phyloP scores from a whole-genome alignment of 2,797 vertebrate genomes.

The Lutjanus argentimaculatus region DNA sequence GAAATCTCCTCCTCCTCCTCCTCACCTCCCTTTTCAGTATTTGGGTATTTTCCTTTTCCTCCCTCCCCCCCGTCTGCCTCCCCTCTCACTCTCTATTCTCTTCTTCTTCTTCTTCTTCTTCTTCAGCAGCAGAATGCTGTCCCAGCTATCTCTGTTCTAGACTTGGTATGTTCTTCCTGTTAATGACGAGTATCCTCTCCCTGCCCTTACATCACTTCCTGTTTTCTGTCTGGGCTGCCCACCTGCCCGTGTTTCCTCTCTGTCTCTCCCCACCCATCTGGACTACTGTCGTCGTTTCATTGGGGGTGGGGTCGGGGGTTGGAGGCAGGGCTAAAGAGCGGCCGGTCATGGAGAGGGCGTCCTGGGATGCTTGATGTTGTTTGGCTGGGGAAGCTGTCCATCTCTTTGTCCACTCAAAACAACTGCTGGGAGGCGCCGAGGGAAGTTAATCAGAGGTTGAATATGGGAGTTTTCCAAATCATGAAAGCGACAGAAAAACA shows the following conservation, averaged over 20 bases:
- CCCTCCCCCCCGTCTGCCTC: constrained; percentile 58
- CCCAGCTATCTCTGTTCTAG: constrained; percentile 99
- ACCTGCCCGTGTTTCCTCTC: constrained; percentile 80
- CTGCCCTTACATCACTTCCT: constrained; percentile 78
- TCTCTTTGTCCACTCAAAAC: constrained; percentile 79
- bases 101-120: constrained; percentile 65
- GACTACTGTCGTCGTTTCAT: constrained; percentile 65
- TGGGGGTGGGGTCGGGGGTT: constrained; percentile 25
- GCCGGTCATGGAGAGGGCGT: constrained; percentile 53
- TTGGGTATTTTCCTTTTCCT: constrained; percentile 58
- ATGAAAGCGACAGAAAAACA: constrained; percentile 1
- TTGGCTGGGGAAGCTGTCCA: constrained; percentile 63
- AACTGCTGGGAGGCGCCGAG: constrained; percentile 45
- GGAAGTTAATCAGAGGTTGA: constrained; percentile 1
- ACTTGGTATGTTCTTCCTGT: constrained; percentile 98
- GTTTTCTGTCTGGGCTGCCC: constrained; percentile 80
- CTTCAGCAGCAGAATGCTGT: constrained; percentile 99
- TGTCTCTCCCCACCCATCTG: constrained; percentile 66
- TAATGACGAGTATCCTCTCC: constrained; percentile 83
- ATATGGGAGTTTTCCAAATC: constrained; percentile 1
- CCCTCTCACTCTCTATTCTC: constrained; percentile 72
- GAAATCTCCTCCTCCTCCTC: constrained; percentile 62
- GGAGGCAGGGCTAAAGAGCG: constrained; percentile 42
- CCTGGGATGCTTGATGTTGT: constrained; percentile 65
- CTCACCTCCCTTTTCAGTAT: constrained; percentile 53